These are phyloP conservation scores for Orius insidiosus DNA, from an alignment of 1,140 invertebrate species.

Conservation along the genomic window DNA sequence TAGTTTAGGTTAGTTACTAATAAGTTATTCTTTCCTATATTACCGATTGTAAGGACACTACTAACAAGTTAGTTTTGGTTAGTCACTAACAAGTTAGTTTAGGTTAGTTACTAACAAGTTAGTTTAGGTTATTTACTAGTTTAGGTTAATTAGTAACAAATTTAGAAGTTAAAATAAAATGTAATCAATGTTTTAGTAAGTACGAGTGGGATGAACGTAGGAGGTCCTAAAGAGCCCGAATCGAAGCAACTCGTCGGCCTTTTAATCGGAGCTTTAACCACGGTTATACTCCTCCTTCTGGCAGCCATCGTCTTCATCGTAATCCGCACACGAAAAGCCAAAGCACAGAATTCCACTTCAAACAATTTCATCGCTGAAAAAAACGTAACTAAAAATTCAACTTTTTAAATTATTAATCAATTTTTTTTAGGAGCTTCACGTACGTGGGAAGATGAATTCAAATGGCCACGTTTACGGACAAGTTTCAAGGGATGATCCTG, in stretches of 20 bases:
- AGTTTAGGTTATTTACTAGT: too few relatives aligned
- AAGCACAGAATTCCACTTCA: slow-evolving; percentile 28
- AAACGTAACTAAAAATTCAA: too few relatives aligned
- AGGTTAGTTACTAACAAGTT: too few relatives aligned
- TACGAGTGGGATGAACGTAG: not conserved
- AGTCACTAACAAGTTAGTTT: too few relatives aligned
- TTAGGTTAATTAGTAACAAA: too few relatives aligned
- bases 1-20: too few relatives aligned
- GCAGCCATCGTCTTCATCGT: slow-evolving; percentile 54
- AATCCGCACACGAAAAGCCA: slow-evolving; percentile 44
- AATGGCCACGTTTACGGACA: slow-evolving; percentile 37
- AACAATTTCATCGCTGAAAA: slow-evolving; percentile 28
- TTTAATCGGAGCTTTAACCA: slow-evolving; percentile 55
- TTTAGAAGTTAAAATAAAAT: too few relatives aligned
- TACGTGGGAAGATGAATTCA: slow-evolving; percentile 26
- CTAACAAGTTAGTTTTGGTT: too few relatives aligned
- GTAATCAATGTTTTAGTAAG: too few relatives aligned
- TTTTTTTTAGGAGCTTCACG: slow-evolving; percentile 23
- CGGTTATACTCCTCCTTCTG: slow-evolving; percentile 49
- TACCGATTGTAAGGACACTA: too few relatives aligned
- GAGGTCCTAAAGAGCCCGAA: slow-evolving; percentile 29
- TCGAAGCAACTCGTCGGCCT: slow-evolving; percentile 47
- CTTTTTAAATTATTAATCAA: too few relatives aligned
- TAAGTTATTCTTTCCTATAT: too few relatives aligned
- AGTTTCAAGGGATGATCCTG: slow-evolving; percentile 30